phyloP scores from a whole-genome alignment of 2,888 invertebrate species.

The Apomyelois bistriatella region DNA sequence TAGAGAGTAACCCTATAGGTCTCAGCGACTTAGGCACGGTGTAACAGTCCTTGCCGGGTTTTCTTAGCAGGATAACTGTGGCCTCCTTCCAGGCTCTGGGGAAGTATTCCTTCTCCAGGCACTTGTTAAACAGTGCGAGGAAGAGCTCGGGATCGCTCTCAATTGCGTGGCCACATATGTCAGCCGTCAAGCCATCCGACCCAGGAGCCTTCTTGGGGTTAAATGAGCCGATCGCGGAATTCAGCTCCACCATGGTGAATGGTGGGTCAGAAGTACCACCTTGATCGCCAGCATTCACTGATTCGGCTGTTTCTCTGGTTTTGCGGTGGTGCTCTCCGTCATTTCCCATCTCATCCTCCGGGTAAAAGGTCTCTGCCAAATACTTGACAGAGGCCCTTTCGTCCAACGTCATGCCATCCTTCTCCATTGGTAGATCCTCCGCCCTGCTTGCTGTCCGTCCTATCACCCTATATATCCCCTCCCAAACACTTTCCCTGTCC shows the following conservation, averaged over 20 bases:
- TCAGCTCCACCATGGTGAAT: neutral
- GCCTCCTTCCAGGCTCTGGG: too few relatives aligned
- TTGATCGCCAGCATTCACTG: neutral
- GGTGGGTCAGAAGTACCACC: neutral
- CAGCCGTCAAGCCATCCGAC: too few relatives aligned
- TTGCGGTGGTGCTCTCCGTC: neutral
- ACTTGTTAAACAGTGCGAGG: too few relatives aligned
- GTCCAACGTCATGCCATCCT: neutral
- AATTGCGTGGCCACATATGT: too few relatives aligned
- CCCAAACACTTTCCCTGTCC: too few relatives aligned
- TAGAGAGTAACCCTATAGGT: too few relatives aligned
- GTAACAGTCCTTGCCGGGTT: neutral
- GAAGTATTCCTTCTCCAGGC: too few relatives aligned
- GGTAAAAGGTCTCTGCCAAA: neutral
- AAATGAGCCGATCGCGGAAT: neutral
- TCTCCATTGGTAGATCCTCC: neutral
- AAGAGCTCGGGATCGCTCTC: too few relatives aligned
- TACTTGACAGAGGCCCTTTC: neutral
- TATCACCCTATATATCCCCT: neutral
- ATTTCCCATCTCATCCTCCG: neutral
- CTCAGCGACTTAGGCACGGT: too few relatives aligned
- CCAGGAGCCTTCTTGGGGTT: too few relatives aligned
- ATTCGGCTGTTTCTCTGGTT: neutral
- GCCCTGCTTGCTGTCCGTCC: neutral
- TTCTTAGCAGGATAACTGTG: too few relatives aligned